Conservation (phyloP, 2,113 vertebrate species). For the Cathartes aura region DNA sequence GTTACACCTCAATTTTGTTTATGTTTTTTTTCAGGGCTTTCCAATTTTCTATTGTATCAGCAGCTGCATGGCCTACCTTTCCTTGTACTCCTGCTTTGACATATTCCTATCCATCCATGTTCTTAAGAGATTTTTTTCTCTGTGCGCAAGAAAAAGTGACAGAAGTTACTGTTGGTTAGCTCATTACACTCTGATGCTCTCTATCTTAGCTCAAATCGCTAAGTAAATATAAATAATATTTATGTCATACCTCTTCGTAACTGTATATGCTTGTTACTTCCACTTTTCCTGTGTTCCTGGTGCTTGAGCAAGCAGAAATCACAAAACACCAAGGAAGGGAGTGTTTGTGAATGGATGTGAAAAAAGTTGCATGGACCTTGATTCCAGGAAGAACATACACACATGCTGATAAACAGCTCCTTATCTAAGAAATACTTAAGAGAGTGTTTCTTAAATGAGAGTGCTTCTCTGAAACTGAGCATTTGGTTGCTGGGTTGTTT, state of each 20-base stretch:
- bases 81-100: not conserved
- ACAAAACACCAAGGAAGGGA: not conserved
- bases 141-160: not conserved
- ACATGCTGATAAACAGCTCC: not conserved
- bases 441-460: not conserved
- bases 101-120: not conserved
- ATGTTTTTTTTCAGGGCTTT: not conserved
- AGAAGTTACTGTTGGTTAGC: not conserved
- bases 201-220: not conserved
- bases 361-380: not conserved
- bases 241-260: not conserved
- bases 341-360: not conserved
- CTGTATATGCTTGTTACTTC: not conserved
- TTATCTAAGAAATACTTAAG: conserved; percentile 29
- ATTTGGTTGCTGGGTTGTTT: not conserved
- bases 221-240: not conserved
- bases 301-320: not conserved
- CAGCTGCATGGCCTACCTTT: not conserved
- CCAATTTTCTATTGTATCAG: not conserved
- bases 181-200: not conserved
- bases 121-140: not conserved
- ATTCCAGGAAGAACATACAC: not conserved
- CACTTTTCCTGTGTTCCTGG: not conserved
- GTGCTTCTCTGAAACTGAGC: not conserved
- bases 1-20: not conserved